Percentiles rank a stretch among this genome's conserved stretches.
Evolutionary conservation across 2,797 vertebrate genomes (phyloP).

Genomic region (Syngnathus rostellatus): DNA sequence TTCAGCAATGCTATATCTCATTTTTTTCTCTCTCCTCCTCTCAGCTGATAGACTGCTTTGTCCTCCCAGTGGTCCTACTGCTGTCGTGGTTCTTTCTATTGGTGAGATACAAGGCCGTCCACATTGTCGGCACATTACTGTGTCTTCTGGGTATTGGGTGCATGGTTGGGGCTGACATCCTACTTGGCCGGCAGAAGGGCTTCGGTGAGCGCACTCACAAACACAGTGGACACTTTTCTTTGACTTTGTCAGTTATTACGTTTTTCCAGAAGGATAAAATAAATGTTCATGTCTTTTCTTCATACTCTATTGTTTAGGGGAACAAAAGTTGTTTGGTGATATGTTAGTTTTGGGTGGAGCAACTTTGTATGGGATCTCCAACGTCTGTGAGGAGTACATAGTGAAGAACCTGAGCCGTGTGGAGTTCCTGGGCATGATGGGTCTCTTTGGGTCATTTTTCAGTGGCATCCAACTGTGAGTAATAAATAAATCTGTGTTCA

Average conservation of each 20-base stretch:
- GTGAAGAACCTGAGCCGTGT: conserved; percentile 87
- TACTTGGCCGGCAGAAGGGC: conserved; percentile 84
- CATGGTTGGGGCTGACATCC: conserved; percentile 89
- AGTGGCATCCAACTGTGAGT: conserved; percentile 95
- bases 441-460: conserved; percentile 94
- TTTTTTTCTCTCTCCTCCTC: background rate
- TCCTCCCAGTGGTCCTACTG: conserved; percentile 88
- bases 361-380: conserved; percentile 85
- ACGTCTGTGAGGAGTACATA: conserved; percentile 89
- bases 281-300: background rate
- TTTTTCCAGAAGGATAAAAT: background rate
- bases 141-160: conserved; percentile 90
- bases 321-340: conserved; percentile 89
- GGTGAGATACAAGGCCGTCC: conserved; percentile 89
- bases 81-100: conserved; percentile 94
- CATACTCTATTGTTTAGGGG: conserved; percentile 59
- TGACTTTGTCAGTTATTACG: background rate
- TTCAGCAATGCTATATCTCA: too few species aligned
- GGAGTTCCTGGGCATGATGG: conserved; percentile 93
- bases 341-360: conserved; percentile 87
- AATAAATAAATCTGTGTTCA: too few species aligned
- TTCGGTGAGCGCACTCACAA: conserved; percentile 67
- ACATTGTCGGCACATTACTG: conserved; percentile 83
- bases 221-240: background rate
- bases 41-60: conserved; percentile 89